A percentile compares a stretch with the other conserved stretches of the same genome.
These are phyloP conservation scores for Pogonophryne albipinna DNA, from an alignment of 2,797 vertebrate species.

Conservation along the genomic window DNA sequence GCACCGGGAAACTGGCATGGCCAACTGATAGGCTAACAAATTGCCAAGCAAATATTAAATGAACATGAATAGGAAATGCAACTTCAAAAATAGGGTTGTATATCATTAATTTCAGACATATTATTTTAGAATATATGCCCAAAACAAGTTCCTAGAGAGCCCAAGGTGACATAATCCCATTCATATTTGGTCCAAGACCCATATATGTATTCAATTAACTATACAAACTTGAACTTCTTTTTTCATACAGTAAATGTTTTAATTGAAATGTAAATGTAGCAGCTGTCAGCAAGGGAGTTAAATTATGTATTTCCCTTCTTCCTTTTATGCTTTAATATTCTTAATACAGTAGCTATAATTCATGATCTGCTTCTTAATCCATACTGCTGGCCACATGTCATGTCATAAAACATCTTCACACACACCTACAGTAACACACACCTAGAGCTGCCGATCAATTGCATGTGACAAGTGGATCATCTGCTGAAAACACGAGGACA, in stretches of 20 bases:
- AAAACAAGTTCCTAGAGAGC: too few relatives aligned
- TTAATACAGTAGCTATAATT: not conserved
- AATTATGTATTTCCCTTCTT: not conserved
- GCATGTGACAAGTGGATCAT: slow-evolving; percentile 29
- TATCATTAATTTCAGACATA: too few relatives aligned
- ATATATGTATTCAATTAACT: too few relatives aligned
- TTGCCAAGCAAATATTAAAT: too few relatives aligned
- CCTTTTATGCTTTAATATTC: not conserved
- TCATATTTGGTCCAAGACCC: too few relatives aligned
- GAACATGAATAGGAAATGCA: too few relatives aligned
- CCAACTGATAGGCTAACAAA: not conserved
- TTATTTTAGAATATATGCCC: too few relatives aligned
- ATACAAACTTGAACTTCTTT: too few relatives aligned
- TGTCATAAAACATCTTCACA: slow-evolving; percentile 33
- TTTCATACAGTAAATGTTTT: too few relatives aligned
- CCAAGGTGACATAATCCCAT: too few relatives aligned
- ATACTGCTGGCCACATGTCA: slow-evolving; percentile 6
- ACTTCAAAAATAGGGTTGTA: too few relatives aligned
- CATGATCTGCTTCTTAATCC: not conserved
- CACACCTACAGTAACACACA: slow-evolving; percentile 32
- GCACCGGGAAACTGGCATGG: not conserved
- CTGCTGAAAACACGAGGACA: slow-evolving; percentile 33
- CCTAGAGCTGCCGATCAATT: slow-evolving; percentile 21
- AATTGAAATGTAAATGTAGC: too few relatives aligned
- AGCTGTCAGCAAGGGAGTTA: not conserved